Evolutionary conservation across 2,888 invertebrate genomes (phyloP).

Genomic region (Cinara cedri): DNA sequence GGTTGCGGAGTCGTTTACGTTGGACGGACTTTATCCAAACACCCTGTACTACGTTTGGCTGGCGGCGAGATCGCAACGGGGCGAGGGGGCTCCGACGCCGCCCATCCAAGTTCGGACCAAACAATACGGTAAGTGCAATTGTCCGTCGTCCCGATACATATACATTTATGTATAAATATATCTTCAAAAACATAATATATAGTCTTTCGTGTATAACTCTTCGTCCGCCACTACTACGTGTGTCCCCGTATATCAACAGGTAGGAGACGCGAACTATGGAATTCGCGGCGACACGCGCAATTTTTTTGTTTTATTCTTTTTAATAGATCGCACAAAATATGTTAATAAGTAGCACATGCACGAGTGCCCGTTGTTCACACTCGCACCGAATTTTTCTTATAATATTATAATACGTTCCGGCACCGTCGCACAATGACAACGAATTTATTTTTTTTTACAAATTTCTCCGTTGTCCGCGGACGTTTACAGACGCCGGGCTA

Average conservation of each 20-base stretch:
- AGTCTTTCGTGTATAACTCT: background rate
- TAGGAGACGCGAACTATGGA: constrained; percentile 56
- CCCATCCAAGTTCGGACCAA: constrained; percentile 93
- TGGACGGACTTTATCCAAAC: constrained; percentile 91
- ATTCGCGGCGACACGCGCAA: background rate
- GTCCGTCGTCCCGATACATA: background rate
- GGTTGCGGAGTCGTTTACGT: constrained; percentile 82
- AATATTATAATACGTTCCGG: too few relatives aligned
- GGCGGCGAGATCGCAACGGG: constrained; percentile 89
- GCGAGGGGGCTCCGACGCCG: constrained; percentile 94
- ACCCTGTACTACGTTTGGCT: constrained; percentile 97
- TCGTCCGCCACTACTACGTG: background rate
- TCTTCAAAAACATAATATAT: background rate
- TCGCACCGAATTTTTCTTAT: background rate
- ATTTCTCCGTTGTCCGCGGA: too few relatives aligned
- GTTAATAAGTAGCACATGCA: constrained; percentile 48
- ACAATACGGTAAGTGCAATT: constrained; percentile 87
- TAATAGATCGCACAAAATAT: constrained; percentile 12
- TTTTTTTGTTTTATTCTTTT: too few relatives aligned
- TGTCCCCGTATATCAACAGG: constrained; percentile 42
- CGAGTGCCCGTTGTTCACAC: constrained; percentile 41
- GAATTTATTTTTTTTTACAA: too few relatives aligned
- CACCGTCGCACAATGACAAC: too few relatives aligned
- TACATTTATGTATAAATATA: background rate
- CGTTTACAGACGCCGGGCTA: too few relatives aligned